Evolutionary conservation across 2,113 vertebrate genomes (phyloP), one percentile per base, ranked within the genome.

Genomic region (Cathartes aura): DNA sequence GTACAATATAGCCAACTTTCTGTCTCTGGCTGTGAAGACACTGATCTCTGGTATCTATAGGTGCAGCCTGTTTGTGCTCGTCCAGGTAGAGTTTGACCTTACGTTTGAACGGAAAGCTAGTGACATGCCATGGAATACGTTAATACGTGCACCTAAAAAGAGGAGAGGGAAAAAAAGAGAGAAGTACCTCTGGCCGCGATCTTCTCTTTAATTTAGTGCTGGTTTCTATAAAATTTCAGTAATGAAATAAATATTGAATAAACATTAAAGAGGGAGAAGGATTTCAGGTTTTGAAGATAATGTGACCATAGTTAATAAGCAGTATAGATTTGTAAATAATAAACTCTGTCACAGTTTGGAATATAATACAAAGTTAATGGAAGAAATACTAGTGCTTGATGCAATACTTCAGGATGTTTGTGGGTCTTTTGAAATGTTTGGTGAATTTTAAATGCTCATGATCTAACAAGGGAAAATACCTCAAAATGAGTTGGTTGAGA

Each of bases 231-330:
- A 55, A 85, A 72, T 53, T 48, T 82, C 62, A 84, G 24, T 67
- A 79, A 56, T 48, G 15, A 94, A 94, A 75, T 92, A 89, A 84
- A 75, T 82, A 91, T 66, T 70, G 68, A 93, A 70, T 60, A 96
- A 74, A 11, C 24, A 52, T 80, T 90, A 68, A 93, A 89, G 48
- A 60, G 15, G 11, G 56, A 82, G 38, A 87, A 67, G 18, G 15
- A 58, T 92, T 94, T 87, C 53, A 30, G 9, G 45, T 89, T 74
- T 85, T 87, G 40, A 85, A 47, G 36, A 21, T 68, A 68, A 47
- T 2, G 4, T 32, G 63, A 30, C 40, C 8, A 6, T 55, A 63
- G 34, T 81, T 89, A 68, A 59, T 84, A 89, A 91, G 48, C 29
- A 76, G 52, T 72, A 59, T 50, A 59, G 68, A 84, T 94, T 58